phyloP scores from a whole-genome alignment of 2,113 vertebrate species.

The human (Homo sapiens) region DNA sequence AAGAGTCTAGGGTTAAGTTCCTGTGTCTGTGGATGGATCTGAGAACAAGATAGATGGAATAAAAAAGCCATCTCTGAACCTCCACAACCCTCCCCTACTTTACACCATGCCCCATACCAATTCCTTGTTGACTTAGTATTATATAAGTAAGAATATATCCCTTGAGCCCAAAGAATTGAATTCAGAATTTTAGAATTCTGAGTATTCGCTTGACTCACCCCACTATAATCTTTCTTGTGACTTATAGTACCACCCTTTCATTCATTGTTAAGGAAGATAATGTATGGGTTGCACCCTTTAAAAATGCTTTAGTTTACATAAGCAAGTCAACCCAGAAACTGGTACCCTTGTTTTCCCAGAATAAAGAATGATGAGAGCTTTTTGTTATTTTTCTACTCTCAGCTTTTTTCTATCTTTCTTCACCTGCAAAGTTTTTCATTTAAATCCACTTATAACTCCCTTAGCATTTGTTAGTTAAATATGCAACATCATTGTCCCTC shows the following conservation, averaged over 20 bases:
- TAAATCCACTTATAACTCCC: background rate
- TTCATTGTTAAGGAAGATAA: background rate
- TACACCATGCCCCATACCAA: background rate
- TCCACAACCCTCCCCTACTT: background rate
- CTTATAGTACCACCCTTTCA: background rate
- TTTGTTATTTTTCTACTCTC: background rate
- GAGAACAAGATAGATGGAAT: background rate
- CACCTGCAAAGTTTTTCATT: constrained; percentile 28
- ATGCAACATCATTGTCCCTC: background rate
- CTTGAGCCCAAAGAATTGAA: background rate
- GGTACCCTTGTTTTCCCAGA: background rate
- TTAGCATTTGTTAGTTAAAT: constrained; percentile 2
- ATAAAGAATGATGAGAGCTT: background rate
- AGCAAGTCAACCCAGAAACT: background rate
- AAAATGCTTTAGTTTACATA: background rate
- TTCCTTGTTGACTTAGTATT: background rate
- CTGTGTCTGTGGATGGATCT: background rate
- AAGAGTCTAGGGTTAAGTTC: background rate
- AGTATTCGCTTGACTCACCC: background rate
- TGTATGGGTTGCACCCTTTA: background rate
- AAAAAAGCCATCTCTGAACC: background rate
- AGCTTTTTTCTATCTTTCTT: background rate
- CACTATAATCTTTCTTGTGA: background rate
- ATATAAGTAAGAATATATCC: background rate
- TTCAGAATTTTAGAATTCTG: constrained; percentile 21